These are phyloP conservation scores for Altica lythri DNA, from an alignment of 2,888 invertebrate species.

Conservation along the genomic window DNA sequence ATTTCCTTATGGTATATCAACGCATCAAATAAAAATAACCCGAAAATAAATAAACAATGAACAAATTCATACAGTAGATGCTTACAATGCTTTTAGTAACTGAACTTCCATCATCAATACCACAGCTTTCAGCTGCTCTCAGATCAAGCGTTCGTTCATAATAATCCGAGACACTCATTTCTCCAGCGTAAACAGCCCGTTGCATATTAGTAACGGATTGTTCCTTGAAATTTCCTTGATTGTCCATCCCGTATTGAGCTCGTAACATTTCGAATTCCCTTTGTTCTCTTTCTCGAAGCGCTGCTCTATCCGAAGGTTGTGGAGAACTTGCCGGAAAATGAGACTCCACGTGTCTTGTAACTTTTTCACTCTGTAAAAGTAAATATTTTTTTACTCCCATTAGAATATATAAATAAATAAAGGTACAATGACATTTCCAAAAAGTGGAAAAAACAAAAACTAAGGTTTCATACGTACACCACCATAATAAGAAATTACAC, in stretches of 20 bases:
- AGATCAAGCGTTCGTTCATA: slow-evolving; percentile 81
- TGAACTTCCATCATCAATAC: slow-evolving; percentile 81
- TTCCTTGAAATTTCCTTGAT: slow-evolving; percentile 74
- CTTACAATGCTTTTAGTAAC: slow-evolving; percentile 72
- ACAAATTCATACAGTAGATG: slow-evolving; percentile 13
- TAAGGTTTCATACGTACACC: too few relatives aligned
- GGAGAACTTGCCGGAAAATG: slow-evolving; percentile 70
- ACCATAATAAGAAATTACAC: too few relatives aligned
- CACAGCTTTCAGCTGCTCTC: slow-evolving; percentile 74
- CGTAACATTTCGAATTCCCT: slow-evolving; percentile 79
- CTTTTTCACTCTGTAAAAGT: slow-evolving; percentile 58
- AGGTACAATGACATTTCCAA: too few relatives aligned
- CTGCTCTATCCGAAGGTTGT: slow-evolving; percentile 63
- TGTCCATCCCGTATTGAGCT: slow-evolving; percentile 89
- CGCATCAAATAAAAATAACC: too few relatives aligned
- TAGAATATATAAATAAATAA: too few relatives aligned
- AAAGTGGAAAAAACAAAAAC: too few relatives aligned
- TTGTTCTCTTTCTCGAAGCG: slow-evolving; percentile 74
- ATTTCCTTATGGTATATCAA: too few relatives aligned
- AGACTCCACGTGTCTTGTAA: slow-evolving; percentile 85
- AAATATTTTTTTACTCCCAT: too few relatives aligned
- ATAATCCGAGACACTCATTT: slow-evolving; percentile 83
- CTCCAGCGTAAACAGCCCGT: slow-evolving; percentile 82
- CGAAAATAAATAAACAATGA: too few relatives aligned
- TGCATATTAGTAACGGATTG: slow-evolving; percentile 80